Percentiles rank a stretch among this genome's conserved stretches.
phyloP scores from a whole-genome alignment of 2,888 invertebrate species.

The Andrena praecox region DNA sequence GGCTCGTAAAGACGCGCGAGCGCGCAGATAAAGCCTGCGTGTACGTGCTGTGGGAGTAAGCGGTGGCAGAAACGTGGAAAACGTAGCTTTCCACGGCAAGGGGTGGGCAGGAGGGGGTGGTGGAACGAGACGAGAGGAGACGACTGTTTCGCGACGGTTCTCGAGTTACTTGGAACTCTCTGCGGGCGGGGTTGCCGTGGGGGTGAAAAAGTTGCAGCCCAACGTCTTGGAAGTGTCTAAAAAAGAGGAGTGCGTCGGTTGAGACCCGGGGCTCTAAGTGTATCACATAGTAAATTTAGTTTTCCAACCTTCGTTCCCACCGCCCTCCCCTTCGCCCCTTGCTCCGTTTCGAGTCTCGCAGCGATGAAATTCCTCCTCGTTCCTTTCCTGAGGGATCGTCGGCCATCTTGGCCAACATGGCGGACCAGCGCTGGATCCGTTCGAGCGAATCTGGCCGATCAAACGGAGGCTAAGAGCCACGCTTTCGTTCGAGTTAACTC shows the following conservation, averaged over 20 bases:
- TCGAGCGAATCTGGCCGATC: slow-evolving; percentile 85
- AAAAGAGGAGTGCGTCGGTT: slow-evolving; percentile 78
- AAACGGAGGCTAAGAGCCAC: slow-evolving; percentile 84
- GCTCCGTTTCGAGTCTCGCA: slow-evolving; percentile 35
- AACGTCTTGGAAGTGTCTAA: slow-evolving; percentile 84
- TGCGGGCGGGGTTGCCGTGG: slow-evolving; percentile 40
- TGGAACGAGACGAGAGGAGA: slow-evolving; percentile 40
- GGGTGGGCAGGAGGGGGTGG: neutral
- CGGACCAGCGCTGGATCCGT: slow-evolving; percentile 77
- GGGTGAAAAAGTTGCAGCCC: slow-evolving; percentile 78
- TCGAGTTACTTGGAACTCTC: slow-evolving; percentile 73
- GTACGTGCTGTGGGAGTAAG: slow-evolving; percentile 45
- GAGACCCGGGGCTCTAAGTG: slow-evolving; percentile 79
- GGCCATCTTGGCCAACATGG: slow-evolving; percentile 71
- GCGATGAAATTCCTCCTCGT: slow-evolving; percentile 47
- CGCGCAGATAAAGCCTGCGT: slow-evolving; percentile 19
- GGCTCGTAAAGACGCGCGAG: slow-evolving; percentile 29
- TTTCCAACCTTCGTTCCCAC: slow-evolving; percentile 78
- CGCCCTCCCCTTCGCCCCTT: slow-evolving; percentile 23
- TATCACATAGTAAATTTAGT: slow-evolving; percentile 85
- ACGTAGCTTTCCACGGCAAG: slow-evolving; percentile 21
- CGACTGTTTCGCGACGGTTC: slow-evolving; percentile 72
- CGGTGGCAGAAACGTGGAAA: slow-evolving; percentile 41
- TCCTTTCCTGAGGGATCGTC: slow-evolving; percentile 63
- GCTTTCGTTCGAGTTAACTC: slow-evolving; percentile 84